Conservation (phyloP, 2,888 invertebrate species). For the Spodoptera littoralis region DNA sequence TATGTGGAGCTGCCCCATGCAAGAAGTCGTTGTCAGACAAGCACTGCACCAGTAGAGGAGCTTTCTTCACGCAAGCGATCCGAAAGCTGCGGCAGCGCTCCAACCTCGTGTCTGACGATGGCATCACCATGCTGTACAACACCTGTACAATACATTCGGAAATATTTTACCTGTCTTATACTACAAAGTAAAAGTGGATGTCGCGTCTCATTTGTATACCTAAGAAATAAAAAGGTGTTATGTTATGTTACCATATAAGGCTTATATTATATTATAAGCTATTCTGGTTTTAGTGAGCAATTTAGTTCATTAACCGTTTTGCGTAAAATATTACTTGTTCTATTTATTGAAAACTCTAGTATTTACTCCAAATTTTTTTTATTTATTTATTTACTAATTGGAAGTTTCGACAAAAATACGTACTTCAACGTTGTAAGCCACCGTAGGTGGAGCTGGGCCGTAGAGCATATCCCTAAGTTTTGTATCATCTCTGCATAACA, state of each 20-base stretch:
- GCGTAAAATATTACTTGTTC: neutral
- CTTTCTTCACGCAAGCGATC: slow-evolving; percentile 89
- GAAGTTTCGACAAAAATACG: slow-evolving; percentile 8
- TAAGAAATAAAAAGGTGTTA: too few relatives aligned
- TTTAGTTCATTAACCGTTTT: neutral
- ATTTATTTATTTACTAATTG: too few relatives aligned
- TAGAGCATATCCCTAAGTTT: slow-evolving; percentile 83
- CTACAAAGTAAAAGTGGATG: too few relatives aligned
- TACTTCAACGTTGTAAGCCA: slow-evolving; percentile 86
- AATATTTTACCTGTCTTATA: slow-evolving; percentile 20
- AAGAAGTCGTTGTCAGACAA: slow-evolving; percentile 86
- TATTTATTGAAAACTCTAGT: too few relatives aligned
- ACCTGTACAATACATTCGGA: slow-evolving; percentile 81
- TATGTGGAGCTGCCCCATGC: slow-evolving; percentile 82
- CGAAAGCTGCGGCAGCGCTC: slow-evolving; percentile 90
- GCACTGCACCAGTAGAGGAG: slow-evolving; percentile 83
- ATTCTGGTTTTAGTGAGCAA: too few relatives aligned
- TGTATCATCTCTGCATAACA: slow-evolving; percentile 80
- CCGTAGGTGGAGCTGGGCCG: slow-evolving; percentile 84
- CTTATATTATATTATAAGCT: too few relatives aligned
- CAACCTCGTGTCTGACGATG: slow-evolving; percentile 94
- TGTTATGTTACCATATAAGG: too few relatives aligned
- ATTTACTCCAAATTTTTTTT: too few relatives aligned
- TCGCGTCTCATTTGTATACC: too few relatives aligned
- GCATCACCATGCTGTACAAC: slow-evolving; percentile 97